Conservation (phyloP, 2,888 invertebrate species). For the Calameuta pallipes region DNA sequence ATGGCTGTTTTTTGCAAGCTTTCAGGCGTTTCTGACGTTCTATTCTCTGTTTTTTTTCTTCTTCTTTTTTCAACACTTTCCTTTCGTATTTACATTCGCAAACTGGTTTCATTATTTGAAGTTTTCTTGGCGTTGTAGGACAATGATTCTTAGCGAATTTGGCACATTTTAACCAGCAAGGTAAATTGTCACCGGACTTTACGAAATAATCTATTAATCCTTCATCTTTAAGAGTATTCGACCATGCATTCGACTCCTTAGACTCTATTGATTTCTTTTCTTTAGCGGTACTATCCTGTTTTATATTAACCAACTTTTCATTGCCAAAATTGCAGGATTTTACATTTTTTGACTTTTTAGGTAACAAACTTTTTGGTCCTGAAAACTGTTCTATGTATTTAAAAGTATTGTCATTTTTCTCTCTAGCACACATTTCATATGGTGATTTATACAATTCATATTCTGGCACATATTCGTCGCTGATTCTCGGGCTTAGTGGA, state of each 20-base stretch:
- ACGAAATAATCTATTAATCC: constrained; percentile 44
- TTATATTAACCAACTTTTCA: constrained; percentile 16
- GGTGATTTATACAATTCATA: constrained; percentile 49
- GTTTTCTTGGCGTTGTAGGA: constrained; percentile 16
- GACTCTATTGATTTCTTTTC: constrained; percentile 18
- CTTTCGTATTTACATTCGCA: constrained; percentile 58
- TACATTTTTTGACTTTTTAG: constrained; percentile 14
- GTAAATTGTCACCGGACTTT: constrained; percentile 32
- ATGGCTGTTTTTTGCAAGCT: constrained; percentile 38
- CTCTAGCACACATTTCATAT: constrained; percentile 37
- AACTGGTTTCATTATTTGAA: constrained; percentile 48
- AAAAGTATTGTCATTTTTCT: constrained; percentile 25
- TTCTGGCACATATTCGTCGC: constrained; percentile 56
- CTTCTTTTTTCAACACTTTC: constrained; percentile 45
- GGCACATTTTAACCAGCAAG: constrained; percentile 44
- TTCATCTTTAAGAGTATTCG: constrained; percentile 34
- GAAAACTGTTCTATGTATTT: constrained; percentile 32
- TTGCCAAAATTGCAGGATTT: constrained; percentile 32
- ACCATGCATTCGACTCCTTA: constrained; percentile 10
- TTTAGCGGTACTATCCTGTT: constrained; percentile 11
- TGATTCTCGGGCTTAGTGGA: constrained; percentile 45
- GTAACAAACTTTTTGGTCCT: constrained; percentile 27
- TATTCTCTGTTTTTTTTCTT: constrained; percentile 41
- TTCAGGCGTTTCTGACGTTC: constrained; percentile 41
- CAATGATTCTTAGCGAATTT: constrained; percentile 32